These are phyloP conservation scores for Neosalanx taihuensis DNA, from an alignment of 2,797 vertebrate species.

Conservation along the genomic window DNA sequence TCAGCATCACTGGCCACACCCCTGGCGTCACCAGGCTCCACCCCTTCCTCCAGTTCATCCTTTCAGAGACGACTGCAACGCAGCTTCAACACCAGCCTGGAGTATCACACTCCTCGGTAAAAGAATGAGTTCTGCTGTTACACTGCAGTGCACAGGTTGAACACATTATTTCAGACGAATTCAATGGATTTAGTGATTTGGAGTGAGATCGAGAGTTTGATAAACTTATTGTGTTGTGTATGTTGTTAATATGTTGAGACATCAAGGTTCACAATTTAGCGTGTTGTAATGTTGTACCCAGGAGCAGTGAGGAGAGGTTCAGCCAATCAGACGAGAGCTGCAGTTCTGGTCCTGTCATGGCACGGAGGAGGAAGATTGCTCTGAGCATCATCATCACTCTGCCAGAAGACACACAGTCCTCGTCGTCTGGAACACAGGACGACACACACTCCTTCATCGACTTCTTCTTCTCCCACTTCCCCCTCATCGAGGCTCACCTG, in stretches of 20 bases:
- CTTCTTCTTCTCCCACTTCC: conserved; percentile 82
- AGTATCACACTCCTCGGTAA: conserved; percentile 74
- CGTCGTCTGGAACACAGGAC: conserved; percentile 69
- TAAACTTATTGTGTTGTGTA: neutral
- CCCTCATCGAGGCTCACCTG: conserved; percentile 85
- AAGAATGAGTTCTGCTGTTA: neutral
- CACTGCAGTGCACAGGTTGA: neutral
- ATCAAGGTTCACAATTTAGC: neutral
- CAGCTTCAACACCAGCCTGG: conserved; percentile 83
- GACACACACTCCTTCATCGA: conserved; percentile 65
- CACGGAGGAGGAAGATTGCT: conserved; percentile 83
- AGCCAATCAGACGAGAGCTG: conserved; percentile 84
- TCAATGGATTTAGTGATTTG: too few relatives aligned
- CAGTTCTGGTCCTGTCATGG: conserved; percentile 77
- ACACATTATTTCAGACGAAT: too few relatives aligned
- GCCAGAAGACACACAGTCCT: conserved; percentile 39
- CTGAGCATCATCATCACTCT: conserved; percentile 82
- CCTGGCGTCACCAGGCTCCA: conserved; percentile 81
- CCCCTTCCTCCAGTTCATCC: conserved; percentile 75
- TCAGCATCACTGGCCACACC: conserved; percentile 83
- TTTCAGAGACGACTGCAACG: conserved; percentile 84
- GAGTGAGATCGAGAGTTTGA: too few relatives aligned
- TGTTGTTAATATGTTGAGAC: neutral
- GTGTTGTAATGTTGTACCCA: conserved; percentile 39
- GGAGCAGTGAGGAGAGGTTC: conserved; percentile 83